phyloP scores from a whole-genome alignment of 2,797 vertebrate genomes.

The Acipenser transmontanus region DNA sequence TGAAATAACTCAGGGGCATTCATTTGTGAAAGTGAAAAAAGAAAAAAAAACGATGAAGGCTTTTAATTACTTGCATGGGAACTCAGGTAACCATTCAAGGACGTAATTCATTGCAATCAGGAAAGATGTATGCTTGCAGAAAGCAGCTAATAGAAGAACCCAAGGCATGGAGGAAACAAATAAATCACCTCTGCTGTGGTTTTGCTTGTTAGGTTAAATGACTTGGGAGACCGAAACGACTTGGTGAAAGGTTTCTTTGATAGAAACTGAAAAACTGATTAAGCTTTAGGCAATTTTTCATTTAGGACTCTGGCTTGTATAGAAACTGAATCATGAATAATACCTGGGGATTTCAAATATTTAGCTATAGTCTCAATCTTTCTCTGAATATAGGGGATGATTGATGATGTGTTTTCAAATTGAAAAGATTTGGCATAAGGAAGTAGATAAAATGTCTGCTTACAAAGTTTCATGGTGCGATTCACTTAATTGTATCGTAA shows the following conservation, averaged over 20 bases:
- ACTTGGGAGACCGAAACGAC: neutral
- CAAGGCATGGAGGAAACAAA: neutral
- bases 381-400: neutral
- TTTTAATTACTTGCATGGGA: neutral
- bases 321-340: slow-evolving; percentile 6
- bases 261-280: slow-evolving; percentile 9
- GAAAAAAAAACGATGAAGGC: neutral
- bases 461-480: neutral
- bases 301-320: neutral
- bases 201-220: slow-evolving; percentile 9
- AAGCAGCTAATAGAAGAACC: slow-evolving; percentile 2
- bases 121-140: neutral
- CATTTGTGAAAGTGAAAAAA: neutral
- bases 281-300: neutral
- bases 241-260: slow-evolving; percentile 5
- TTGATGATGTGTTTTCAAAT: slow-evolving; percentile 1
- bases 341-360: neutral
- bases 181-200: neutral
- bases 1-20: neutral
- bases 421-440: neutral
- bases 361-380: neutral
- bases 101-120: neutral
- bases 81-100: neutral
- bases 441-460: neutral
- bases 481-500: too few species aligned